Evolutionary conservation across 2,888 invertebrate genomes (phyloP).

Genomic region (Caenorhabditis sp.): DNA sequence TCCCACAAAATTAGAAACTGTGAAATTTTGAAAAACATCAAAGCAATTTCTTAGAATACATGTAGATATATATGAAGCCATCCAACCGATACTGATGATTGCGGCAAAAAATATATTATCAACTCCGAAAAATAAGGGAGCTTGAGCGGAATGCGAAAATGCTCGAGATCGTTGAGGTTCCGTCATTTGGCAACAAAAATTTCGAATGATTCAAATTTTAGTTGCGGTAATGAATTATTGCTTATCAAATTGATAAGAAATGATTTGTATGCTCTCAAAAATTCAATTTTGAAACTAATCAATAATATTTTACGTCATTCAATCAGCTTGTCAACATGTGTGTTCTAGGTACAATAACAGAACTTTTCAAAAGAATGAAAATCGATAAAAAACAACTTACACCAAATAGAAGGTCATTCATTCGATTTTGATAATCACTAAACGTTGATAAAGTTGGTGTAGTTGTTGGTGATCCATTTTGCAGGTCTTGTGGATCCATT

Average conservation of each 20-base stretch:
- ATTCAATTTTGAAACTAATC: background rate
- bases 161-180: slow-evolving; percentile 6
- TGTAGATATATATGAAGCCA: background rate
- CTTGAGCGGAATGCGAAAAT: slow-evolving; percentile 7
- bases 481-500: slow-evolving; percentile 6
- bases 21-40: slow-evolving; percentile 1
- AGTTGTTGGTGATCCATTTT: background rate
- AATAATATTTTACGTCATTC: slow-evolving; percentile 8
- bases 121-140: slow-evolving; percentile 10
- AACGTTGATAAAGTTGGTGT: background rate
- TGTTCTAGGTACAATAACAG: background rate
- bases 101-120: slow-evolving; percentile 10
- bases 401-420: slow-evolving; percentile 1
- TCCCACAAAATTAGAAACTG: background rate
- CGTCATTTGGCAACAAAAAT: background rate
- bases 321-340: background rate
- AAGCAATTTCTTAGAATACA: background rate
- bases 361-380: background rate
- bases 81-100: slow-evolving; percentile 1
- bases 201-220: background rate
- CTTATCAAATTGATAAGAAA: slow-evolving; percentile 9
- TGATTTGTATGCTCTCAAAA: slow-evolving; percentile 6
- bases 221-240: slow-evolving; percentile 2
- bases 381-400: background rate
- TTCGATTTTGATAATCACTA: background rate